These are phyloP conservation scores for Calypte anna DNA, from an alignment of 2,113 vertebrate genomes.

Conservation along the genomic window DNA sequence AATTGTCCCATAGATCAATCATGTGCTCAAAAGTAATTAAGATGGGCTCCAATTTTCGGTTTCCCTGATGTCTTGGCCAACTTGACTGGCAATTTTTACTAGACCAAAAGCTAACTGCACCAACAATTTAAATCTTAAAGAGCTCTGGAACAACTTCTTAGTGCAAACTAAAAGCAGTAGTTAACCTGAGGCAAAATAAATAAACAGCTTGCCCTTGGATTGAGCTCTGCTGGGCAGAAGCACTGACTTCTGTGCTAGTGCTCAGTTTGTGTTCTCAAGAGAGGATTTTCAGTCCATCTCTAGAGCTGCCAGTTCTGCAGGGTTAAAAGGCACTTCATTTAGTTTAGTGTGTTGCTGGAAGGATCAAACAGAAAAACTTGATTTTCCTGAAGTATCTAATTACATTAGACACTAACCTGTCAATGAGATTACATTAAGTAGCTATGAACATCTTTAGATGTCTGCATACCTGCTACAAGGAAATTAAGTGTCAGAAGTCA, in stretches of 20 bases:
- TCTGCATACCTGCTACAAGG: neutral
- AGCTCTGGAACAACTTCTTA: neutral
- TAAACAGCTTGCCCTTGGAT: neutral
- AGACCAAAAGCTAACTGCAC: neutral
- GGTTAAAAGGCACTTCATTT: neutral
- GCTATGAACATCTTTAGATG: neutral
- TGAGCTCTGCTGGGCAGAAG: neutral
- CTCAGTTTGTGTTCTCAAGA: rapidly evolving
- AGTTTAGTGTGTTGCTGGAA: neutral
- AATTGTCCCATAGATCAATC: neutral
- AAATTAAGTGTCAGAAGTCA: constrained; percentile 6
- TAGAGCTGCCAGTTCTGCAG: neutral
- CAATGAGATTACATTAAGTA: neutral
- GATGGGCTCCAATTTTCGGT: neutral
- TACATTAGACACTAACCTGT: neutral
- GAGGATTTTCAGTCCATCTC: neutral
- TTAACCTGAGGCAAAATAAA: neutral
- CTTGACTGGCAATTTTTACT: neutral
- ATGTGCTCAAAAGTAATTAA: neutral
- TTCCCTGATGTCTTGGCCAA: neutral
- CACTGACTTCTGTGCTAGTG: neutral
- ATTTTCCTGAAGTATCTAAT: constrained; percentile 6
- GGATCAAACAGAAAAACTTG: neutral
- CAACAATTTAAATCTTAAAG: neutral
- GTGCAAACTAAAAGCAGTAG: neutral